Percentiles rank a stretch among this genome's conserved stretches.
phyloP scores from a whole-genome alignment of 2,797 vertebrate species.

The Chromobotia macracanthus region DNA sequence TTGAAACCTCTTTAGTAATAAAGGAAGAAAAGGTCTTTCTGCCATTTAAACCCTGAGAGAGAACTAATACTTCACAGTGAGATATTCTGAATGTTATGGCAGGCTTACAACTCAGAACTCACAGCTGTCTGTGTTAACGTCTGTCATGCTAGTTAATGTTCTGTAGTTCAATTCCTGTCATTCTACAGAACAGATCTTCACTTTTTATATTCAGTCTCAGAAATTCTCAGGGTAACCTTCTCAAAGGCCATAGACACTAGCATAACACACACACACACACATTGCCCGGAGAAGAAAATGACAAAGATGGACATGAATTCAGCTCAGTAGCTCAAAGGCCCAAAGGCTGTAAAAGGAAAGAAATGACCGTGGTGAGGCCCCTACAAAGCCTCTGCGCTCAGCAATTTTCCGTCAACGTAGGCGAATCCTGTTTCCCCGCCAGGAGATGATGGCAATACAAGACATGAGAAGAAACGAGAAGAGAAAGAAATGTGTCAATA shows the following conservation, averaged over 20 bases:
- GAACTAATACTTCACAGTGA: not conserved
- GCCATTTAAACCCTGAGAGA: not conserved
- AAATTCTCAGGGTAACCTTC: conserved; percentile 7
- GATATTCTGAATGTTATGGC: not conserved
- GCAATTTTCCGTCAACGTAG: conserved; percentile 50
- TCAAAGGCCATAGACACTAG: not conserved
- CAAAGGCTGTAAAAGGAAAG: conserved; percentile 47
- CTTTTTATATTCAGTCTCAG: not conserved
- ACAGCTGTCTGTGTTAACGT: conserved; percentile 3
- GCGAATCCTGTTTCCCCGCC: conserved; percentile 48
- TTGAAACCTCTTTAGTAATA: not conserved
- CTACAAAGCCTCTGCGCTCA: conserved; percentile 48
- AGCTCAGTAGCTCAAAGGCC: conserved; percentile 44
- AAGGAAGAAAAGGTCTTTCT: not conserved
- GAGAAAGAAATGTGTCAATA: conserved; percentile 47
- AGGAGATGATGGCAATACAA: conserved; percentile 47
- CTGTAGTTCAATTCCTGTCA: conserved; percentile 1
- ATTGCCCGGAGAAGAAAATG: conserved; percentile 18
- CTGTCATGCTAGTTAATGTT: conserved; percentile 1
- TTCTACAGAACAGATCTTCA: conserved; percentile 4
- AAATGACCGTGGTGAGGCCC: conserved; percentile 46
- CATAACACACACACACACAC: not conserved
- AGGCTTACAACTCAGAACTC: not conserved
- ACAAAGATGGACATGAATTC: conserved; percentile 43
- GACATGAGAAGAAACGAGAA: conserved; percentile 27